Base-by-base conservation (phyloP, 2,888 invertebrate species). In the Meteorus colon region DNA sequence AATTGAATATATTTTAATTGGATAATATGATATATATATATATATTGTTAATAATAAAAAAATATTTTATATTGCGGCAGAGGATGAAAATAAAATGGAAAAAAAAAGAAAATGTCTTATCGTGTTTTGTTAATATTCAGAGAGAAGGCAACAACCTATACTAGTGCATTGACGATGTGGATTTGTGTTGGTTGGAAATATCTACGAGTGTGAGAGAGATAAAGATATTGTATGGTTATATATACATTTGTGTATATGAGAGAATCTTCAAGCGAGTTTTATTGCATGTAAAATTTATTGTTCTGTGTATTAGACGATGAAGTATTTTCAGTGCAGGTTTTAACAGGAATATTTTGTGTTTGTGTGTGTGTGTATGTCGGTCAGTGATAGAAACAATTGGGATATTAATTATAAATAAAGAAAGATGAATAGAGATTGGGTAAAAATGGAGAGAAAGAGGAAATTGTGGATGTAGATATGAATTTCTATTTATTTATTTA, bases 321-420 rank as follows among this genome's bases (percentile, higher is more conserved):
- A 48, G 1, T 1, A 2, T 48, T n/a, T 48, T n/a, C 16, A 48
- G n/a, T 48, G 16, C 48, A n/a, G 16, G 16, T 48, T 48, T n/a
- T 2, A 48, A 48, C 16, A 48, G n/a, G n/a, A 48, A 48, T n/a
- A 48, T 48, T 48, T 48, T 48, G n/a, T 48, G 16, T 48, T 6
- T n/a, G n/a, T n/a, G 48, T 48, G 48, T 48, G 48, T 48, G n/a
- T 70, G 31, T 77, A 80, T 77, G 70, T 78, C 75, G 80, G 80
- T 77, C 74, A 77, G 76, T 76, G 69, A 78, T 76, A 73, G 72
- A 78, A 62, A 59, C 66, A 70, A 66, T 24, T 48, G 16, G 66
- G 59, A 66, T 78, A 77, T 80, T 77, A 78, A 78, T 77, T 76
- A 76, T 77, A 77, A 66, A n/a, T 48, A 16, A 14, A 48, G 2